Evolutionary conservation across 2,113 vertebrate species (phyloP).

Genomic region (Sitta europaea): DNA sequence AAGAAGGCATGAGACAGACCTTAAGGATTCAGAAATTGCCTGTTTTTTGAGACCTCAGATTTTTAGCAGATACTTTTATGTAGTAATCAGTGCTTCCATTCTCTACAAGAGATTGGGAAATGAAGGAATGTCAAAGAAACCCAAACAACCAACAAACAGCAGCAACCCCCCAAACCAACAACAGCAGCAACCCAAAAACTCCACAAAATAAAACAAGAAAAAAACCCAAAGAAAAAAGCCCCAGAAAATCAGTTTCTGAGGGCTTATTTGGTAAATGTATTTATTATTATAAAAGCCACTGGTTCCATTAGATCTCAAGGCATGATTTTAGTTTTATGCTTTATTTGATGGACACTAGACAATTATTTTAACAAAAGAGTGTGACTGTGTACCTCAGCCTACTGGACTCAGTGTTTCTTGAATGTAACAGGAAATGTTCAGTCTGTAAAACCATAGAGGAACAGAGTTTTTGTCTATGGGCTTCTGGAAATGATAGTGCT

Average conservation of each 20-base stretch:
- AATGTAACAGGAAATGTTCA: background rate
- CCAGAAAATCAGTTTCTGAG: background rate
- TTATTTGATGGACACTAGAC: background rate
- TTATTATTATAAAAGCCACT: background rate
- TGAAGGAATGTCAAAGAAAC: background rate
- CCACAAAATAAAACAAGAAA: background rate
- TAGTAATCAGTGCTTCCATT: background rate
- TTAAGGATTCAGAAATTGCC: background rate
- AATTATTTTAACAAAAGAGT: background rate
- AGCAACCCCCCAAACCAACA: background rate
- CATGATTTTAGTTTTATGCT: background rate
- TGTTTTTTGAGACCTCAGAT: background rate
- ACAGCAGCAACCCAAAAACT: background rate
- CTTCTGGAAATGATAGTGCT: background rate
- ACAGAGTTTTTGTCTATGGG: background rate
- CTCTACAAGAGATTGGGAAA: background rate
- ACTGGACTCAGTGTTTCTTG: background rate
- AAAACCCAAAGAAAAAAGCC: accelerated
- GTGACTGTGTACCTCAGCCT: background rate
- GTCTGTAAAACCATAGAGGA: background rate
- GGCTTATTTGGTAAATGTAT: background rate
- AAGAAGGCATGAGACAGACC: background rate
- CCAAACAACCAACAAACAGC: too few species aligned
- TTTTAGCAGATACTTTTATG: background rate
- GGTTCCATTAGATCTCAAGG: background rate